Evolutionary conservation across 2,888 invertebrate species (phyloP).

Genomic region (Ethmia dodecea): DNA sequence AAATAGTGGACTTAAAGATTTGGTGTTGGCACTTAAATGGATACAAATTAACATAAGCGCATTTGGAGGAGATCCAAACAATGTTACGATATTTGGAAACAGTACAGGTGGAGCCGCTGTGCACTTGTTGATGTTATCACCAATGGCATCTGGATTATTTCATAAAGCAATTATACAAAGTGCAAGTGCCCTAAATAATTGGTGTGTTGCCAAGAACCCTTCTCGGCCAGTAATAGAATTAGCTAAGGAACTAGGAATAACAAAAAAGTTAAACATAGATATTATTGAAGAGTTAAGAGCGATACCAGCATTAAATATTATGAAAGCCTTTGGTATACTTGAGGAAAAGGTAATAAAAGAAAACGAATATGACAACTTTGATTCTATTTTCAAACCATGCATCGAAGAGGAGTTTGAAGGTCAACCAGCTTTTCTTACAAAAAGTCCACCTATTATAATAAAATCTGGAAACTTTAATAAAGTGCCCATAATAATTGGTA

Average conservation of each 20-base stretch:
- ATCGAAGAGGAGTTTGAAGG: conserved; percentile 65
- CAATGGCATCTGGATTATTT: conserved; percentile 63
- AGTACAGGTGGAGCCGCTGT: conserved; percentile 64
- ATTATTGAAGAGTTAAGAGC: conserved; percentile 49
- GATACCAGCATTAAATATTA: conserved; percentile 37
- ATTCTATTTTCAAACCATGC: conserved; percentile 56
- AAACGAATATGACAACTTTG: conserved; percentile 34
- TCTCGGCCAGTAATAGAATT: conserved; percentile 38
- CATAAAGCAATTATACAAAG: conserved; percentile 69
- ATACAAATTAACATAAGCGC: conserved; percentile 52
- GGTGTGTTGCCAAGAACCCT: conserved; percentile 56
- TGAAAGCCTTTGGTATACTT: conserved; percentile 35
- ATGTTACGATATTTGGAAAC: conserved; percentile 68
- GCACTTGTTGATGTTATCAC: conserved; percentile 67
- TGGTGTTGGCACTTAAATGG: conserved; percentile 65
- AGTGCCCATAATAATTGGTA: conserved; percentile 65
- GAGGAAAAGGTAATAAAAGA: conserved; percentile 9
- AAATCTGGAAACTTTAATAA: conserved; percentile 61
- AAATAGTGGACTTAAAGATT: conserved; percentile 65
- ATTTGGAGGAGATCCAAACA: conserved; percentile 66
- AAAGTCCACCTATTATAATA: conserved; percentile 49
- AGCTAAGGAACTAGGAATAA: conserved; percentile 45
- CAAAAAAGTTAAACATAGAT: conserved; percentile 38
- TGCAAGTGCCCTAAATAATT: conserved; percentile 58
- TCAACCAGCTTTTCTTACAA: conserved; percentile 55